Evolutionary conservation across 2,113 vertebrate genomes (phyloP).

Genomic region (Chamaetylas fuelleborni): DNA sequence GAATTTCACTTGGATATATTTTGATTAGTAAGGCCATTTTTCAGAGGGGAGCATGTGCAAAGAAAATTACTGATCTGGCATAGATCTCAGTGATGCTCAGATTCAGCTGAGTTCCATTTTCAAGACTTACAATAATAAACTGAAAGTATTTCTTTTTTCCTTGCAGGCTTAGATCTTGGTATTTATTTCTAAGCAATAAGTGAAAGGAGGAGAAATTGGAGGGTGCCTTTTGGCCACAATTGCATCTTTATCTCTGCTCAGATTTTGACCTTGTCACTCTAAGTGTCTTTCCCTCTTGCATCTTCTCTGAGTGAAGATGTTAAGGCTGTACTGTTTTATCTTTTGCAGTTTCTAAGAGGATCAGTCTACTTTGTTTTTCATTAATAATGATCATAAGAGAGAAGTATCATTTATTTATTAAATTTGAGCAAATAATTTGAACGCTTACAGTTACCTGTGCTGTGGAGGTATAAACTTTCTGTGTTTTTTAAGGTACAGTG

Average conservation of each 20-base stretch:
- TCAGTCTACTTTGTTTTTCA: background rate
- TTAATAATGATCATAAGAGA: background rate
- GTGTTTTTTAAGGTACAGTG: background rate
- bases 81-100: background rate
- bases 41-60: background rate
- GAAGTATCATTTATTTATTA: background rate
- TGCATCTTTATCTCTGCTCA: background rate
- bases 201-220: background rate
- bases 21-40: background rate
- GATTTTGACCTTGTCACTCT: background rate
- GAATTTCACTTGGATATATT: background rate
- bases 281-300: background rate
- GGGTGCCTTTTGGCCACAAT: background rate
- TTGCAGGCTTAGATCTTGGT: background rate
- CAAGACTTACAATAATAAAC: background rate
- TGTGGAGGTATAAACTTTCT: background rate
- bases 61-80: background rate
- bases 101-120: background rate
- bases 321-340: background rate
- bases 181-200: background rate
- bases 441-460: background rate
- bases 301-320: background rate
- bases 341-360: background rate
- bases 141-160: background rate
- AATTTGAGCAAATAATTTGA: background rate